Evolutionary conservation across 2,113 vertebrate species (phyloP).

Genomic region (Melanostigma gelatinosum): DNA sequence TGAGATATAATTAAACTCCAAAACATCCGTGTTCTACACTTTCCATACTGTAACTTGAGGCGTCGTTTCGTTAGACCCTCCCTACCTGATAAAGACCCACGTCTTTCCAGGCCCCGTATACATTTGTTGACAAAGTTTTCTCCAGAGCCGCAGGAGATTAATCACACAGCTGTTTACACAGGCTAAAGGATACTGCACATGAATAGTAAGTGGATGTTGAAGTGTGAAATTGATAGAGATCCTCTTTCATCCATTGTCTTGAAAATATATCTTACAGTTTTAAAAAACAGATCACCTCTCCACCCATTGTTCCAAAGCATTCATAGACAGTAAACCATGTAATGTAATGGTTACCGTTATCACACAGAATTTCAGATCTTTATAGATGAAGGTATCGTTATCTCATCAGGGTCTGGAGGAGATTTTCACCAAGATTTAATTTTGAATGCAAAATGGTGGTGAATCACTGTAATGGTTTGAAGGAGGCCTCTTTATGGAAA

Average conservation of each 20-base stretch:
- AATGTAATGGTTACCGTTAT: not conserved
- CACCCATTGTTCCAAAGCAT: not conserved
- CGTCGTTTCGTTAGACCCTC: not conserved
- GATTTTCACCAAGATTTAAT: not conserved
- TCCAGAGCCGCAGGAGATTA: not conserved
- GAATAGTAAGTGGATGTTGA: not conserved
- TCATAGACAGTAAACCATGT: not conserved
- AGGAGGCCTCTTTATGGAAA: not conserved
- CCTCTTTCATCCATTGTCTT: not conserved
- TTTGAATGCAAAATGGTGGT: not conserved
- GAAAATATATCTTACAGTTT: not conserved
- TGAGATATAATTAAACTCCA: not conserved
- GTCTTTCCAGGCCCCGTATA: not conserved
- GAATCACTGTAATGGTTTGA: not conserved
- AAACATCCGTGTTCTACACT: not conserved
- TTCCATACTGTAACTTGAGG: not conserved
- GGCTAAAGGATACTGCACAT: not conserved
- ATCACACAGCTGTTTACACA: not conserved
- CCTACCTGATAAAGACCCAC: not conserved
- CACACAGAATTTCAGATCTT: constrained; percentile 4
- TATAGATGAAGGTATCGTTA: not conserved
- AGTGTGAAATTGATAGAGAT: constrained; percentile 1
- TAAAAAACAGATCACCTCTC: not conserved
- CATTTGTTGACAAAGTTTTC: constrained; percentile 1
- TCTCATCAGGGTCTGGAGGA: not conserved